phyloP scores from a whole-genome alignment of 2,797 vertebrate genomes.

The Gobio occitaniae region DNA sequence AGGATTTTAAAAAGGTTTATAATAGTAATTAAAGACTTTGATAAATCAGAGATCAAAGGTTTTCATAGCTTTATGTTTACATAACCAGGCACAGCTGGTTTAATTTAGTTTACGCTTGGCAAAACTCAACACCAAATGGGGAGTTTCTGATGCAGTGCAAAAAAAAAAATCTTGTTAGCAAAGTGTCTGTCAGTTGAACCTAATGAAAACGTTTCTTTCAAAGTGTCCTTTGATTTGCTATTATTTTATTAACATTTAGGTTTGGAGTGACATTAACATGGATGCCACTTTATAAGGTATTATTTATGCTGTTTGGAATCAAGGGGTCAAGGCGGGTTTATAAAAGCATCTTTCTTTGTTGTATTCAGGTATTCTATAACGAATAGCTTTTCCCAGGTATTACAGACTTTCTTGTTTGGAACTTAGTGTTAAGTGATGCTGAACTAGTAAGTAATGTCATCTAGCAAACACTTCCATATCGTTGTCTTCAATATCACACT shows the following conservation, averaged over 20 bases:
- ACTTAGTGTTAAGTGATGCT: neutral
- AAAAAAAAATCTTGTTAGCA: neutral
- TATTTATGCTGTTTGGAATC: neutral
- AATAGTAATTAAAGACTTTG: neutral
- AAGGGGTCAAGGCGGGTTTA: neutral
- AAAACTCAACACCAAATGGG: neutral
- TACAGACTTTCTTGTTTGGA: neutral
- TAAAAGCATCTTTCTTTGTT: neutral
- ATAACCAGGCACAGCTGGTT: neutral
- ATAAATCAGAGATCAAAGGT: slow-evolving; percentile 5
- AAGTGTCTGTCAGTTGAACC: neutral
- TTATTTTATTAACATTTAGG: neutral
- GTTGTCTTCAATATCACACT: neutral
- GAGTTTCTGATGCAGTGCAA: neutral
- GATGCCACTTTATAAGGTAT: neutral
- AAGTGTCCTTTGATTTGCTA: neutral
- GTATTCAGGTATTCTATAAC: neutral
- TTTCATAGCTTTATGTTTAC: neutral
- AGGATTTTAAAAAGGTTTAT: neutral
- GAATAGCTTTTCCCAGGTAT: neutral
- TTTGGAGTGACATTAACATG: neutral
- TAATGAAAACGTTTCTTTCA: neutral
- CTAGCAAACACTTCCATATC: neutral
- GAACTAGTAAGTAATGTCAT: neutral
- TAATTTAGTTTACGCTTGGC: neutral